Base-by-base conservation (phyloP, 1,140 invertebrate species). In the Philaenus spumarius region DNA sequence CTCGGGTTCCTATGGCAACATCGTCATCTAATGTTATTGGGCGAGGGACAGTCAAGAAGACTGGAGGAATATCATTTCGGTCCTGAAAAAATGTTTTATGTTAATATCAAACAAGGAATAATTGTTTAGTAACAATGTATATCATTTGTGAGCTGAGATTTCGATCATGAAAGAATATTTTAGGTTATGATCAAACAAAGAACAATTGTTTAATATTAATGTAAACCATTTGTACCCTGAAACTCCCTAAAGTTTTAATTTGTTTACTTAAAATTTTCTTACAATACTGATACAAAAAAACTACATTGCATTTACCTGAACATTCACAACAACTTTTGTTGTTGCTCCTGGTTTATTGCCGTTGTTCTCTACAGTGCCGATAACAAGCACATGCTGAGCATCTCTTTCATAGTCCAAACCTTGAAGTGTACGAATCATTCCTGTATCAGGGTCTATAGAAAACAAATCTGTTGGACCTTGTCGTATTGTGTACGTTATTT, bases 11-110 rank as follows among this genome's bases (percentile, higher is more conserved):
- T 59, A 93, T 87, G 0, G 85, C 77, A 1, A 86, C 82, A 42
- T 90, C 86, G 66, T 93, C 90, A 58, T 90, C 88, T 5, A 95
- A 73, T 0, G 87, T 87, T 7, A 93, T 84, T 0, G 91, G 89
- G 47, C 84, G 80, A 0, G 88, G 82, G 5, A 89, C 80, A 1
- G 84, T 82, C 2, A 86, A 86, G 68, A 95, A 96, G 15, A 89
- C 80, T 9, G 94, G 94, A 0, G 88, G 82, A 61, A 90, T 85
- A 70, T 92, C 88, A 70, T 92, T 90, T 58, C 86, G 80, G 70
- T 90, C 87, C 77, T 85, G 66, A 9, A 76, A 75, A 64, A 37
- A 61, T n/a, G n/a, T n/a, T n/a, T n/a, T n/a, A n/a, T n/a, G n/a
- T n/a, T n/a, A n/a, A n/a, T n/a, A n/a, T n/a, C n/a, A n/a, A n/a